A percentile compares a stretch with the other conserved stretches of the same genome.
These are phyloP conservation scores for Acheta domesticus DNA, from an alignment of 2,888 invertebrate species.

Conservation along the genomic window DNA sequence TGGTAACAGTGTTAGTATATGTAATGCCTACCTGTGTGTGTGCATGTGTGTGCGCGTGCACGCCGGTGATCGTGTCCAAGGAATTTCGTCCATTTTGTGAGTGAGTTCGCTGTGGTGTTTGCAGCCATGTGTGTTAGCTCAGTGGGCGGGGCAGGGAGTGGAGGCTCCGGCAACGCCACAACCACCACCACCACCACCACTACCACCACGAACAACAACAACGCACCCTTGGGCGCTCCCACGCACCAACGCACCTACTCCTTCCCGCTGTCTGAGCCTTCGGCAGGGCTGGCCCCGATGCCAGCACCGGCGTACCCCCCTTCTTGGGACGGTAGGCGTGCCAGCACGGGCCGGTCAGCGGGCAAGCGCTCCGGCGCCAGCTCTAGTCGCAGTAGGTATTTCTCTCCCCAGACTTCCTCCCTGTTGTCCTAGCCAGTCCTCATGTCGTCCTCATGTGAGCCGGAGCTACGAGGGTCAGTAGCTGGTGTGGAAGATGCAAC, in stretches of 20 bases:
- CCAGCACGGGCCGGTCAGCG: slow-evolving; percentile 32
- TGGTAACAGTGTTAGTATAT: too few relatives aligned
- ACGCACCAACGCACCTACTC: slow-evolving; percentile 42
- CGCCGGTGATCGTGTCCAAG: not conserved
- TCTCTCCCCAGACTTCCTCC: not conserved
- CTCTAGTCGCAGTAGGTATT: slow-evolving; percentile 34
- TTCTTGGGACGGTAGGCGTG: slow-evolving; percentile 38
- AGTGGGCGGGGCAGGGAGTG: slow-evolving; percentile 22
- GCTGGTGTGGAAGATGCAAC: too few relatives aligned
- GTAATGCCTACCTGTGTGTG: not conserved
- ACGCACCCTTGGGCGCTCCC: slow-evolving; percentile 20
- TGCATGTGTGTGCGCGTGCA: not conserved
- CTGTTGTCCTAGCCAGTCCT: not conserved
- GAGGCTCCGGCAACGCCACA: slow-evolving; percentile 19
- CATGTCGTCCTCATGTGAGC: too few relatives aligned
- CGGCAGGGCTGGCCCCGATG: slow-evolving; percentile 30
- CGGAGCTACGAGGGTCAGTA: not conserved
- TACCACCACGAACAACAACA: not conserved
- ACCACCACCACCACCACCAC: not conserved
- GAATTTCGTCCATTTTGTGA: not conserved
- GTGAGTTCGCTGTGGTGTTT: slow-evolving; percentile 20
- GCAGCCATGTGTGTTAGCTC: slow-evolving; percentile 34
- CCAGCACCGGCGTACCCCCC: slow-evolving; percentile 33
- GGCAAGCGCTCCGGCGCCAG: slow-evolving; percentile 28
- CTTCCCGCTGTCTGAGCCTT: slow-evolving; percentile 40